Conservation (phyloP, 2,888 invertebrate species). For the Drosophila dives region DNA sequence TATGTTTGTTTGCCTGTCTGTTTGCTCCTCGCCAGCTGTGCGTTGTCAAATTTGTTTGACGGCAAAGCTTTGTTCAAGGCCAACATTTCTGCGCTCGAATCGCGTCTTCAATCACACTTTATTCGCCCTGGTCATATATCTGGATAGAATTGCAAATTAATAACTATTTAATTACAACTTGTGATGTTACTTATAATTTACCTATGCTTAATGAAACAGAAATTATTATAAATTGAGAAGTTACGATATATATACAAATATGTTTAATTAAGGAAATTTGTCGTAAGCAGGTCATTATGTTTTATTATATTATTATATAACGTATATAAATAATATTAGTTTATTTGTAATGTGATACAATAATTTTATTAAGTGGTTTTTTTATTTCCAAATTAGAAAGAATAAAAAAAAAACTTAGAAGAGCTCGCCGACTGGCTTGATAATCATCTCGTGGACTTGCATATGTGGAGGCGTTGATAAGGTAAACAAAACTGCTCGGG, state of each 20-base stretch:
- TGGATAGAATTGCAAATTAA: conserved; percentile 2
- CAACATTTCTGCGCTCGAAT: conserved; percentile 1
- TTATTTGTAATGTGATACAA: not conserved
- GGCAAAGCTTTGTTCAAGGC: conserved; percentile 3
- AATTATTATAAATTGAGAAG: not conserved
- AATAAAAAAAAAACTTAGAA: conserved; percentile 4
- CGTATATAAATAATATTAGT: not conserved
- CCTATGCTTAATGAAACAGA: not conserved
- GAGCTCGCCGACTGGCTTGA: conserved; percentile 68
- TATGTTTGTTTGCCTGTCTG: not conserved
- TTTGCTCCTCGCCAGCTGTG: conserved; percentile 1
- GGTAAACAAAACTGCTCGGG: conserved; percentile 75
- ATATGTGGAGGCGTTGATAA: conserved; percentile 77
- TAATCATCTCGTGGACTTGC: conserved; percentile 75
- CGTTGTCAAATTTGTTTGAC: conserved; percentile 36
- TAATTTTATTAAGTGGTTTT: not conserved
- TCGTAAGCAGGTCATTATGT: too few relatives aligned
- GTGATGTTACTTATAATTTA: not conserved
- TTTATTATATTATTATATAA: too few relatives aligned
- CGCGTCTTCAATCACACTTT: conserved; percentile 19
- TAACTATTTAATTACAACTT: conserved; percentile 6
- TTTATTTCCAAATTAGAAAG: not conserved
- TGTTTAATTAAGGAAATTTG: not conserved
- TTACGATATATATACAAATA: not conserved
- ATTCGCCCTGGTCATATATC: conserved; percentile 5